Evolutionary conservation across 2,888 invertebrate genomes (phyloP), one percentile per base, ranked within the genome.

Genomic region (Hydraecia micacea): DNA sequence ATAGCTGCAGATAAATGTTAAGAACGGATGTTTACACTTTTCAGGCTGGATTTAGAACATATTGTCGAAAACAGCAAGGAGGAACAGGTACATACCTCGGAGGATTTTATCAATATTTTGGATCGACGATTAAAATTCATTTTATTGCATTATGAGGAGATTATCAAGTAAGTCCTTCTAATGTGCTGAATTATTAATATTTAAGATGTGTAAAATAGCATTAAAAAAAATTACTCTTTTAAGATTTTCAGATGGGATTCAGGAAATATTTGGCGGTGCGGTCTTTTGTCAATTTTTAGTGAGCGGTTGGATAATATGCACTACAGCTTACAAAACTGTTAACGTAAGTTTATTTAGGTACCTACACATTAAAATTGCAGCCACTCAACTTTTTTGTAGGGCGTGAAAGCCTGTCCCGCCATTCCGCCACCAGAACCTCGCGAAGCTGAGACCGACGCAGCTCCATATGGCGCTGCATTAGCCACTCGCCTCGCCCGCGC

Each of bases 221-320:
- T 46, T 28, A 21, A 32, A 18, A 25, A 36, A 36, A 42, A 36
- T 1, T 11, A 13, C 13, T n/a, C 13, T 0, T 81, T 70, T 65
- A 32, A 82, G 72, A 46, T 83, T 86, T 82, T 72, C 82, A 68
- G 63, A 32, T 46, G n/a, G 28, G 5, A 65, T 75, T 42, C 76
- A 75, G 21, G 71, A 81, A 18, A 83, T 92, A 77, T 93, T 93
- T 75, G 86, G 89, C 8, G 86, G 82, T 4, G 85, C 86, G 1
- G 65, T 90, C 1, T 74, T 93, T 9, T 92, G 89, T 62, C 88
- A 90, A 55, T 91, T 93, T 79, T 58, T 92, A 65, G 83, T 92
- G 8, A 90, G 88, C 63, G 89, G 86, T 13, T 93, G 92, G 92
- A 91, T 91, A 75, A 87, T 91, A 58, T 92, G 92, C 70, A 91